phyloP scores from a whole-genome alignment of 1,140 invertebrate genomes.

The Pseudomyrmex flavicornis region DNA sequence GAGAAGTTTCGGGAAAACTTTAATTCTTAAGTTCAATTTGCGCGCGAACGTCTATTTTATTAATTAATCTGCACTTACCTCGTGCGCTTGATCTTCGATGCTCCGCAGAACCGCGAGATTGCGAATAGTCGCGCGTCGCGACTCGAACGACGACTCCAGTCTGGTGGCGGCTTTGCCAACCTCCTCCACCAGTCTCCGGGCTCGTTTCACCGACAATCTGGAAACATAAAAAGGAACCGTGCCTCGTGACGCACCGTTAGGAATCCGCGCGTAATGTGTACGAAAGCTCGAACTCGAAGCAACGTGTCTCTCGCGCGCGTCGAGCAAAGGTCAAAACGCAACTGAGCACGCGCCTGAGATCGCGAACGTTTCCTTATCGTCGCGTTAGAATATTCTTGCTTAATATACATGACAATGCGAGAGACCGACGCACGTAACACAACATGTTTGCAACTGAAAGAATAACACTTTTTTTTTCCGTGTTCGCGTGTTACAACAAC shows the following conservation, averaged over 20 bases:
- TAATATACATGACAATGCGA: neutral
- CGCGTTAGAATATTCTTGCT: constrained; percentile 35
- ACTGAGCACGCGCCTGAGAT: constrained; percentile 25
- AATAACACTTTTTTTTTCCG: neutral
- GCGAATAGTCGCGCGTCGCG: constrained; percentile 82
- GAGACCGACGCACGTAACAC: neutral
- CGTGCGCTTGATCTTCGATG: constrained; percentile 84
- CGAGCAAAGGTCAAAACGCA: neutral
- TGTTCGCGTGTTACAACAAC: neutral
- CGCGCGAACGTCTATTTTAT: neutral
- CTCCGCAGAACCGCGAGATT: constrained; percentile 83
- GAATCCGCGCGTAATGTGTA: constrained; percentile 46
- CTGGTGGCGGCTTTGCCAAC: constrained; percentile 83
- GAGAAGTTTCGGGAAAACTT: constrained; percentile 8
- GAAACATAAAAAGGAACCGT: constrained; percentile 65
- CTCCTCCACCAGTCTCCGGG: constrained; percentile 81
- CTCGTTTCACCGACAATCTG: constrained; percentile 81
- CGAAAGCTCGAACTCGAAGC: constrained; percentile 40
- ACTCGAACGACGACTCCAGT: constrained; percentile 83
- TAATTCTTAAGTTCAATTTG: neutral
- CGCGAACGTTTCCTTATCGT: constrained; percentile 46
- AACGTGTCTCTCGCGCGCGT: constrained; percentile 24
- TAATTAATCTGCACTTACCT: constrained; percentile 77
- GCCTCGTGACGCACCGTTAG: constrained; percentile 64
- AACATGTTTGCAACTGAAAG: neutral